Evolutionary conservation across 2,113 vertebrate genomes (phyloP), one percentile per base, ranked within the genome.

Genomic region (Oncorhynchus kisutch): DNA sequence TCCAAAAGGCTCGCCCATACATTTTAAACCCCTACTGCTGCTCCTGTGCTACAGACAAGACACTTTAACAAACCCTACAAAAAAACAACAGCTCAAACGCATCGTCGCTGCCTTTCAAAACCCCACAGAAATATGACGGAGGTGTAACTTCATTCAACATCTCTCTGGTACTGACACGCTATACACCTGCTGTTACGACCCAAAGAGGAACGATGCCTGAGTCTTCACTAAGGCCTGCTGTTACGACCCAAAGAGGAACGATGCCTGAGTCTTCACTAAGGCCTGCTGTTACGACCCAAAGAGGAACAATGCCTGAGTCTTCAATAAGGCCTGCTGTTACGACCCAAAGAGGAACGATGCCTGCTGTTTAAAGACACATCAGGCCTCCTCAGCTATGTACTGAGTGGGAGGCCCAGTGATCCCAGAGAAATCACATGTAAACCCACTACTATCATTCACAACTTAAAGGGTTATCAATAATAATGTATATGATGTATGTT

Each of bases 41-140:
- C 39, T 45, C 39, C 39, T 12, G 39, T 45, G 39, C 9, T 45
- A 45, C 9, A 45, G 39, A 45, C 39, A 45, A 12, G 3, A 45
- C 9, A 11, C 39, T 45, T 2, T 2, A 11, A 45, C 9, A 12
- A 45, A 45, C 9, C 9, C 2, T 11, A 45, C 9, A 11, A 9
- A 11, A 9, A 45, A 45, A 45, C 39, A 89, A 89, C 87, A 85
- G 79, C 81, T 81, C 62, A 80, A 83, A 34, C 74, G 79, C 49
- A 54, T 54, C 69, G 25, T 73, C 78, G 66, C 86, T 84, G 81
- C 81, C 81, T 81, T 78, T 39, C 78, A 85, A 85, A 34, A 34
- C 7, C 84, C 81, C 82, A 84, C 86, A 90, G 86, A 90, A 89
- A 51, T 51, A 9, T 39, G 39, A 39, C 39, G 39, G 14, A 84